Base-by-base conservation (phyloP, 2,113 vertebrate genomes). In the Chionomys nivalis region DNA sequence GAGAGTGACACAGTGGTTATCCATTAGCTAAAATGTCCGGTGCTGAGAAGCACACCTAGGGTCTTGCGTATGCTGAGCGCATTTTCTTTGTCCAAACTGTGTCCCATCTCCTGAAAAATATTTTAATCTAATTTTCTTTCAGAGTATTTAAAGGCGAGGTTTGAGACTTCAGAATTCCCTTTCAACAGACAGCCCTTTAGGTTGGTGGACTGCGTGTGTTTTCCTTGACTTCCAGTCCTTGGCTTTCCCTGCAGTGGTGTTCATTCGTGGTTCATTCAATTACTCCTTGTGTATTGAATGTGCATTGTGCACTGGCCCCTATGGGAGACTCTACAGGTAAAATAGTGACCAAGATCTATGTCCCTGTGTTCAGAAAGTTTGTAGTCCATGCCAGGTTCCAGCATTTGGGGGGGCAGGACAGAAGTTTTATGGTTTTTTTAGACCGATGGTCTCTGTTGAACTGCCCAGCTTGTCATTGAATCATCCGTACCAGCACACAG, bases 71-170 rank as follows among this genome's bases (percentile, higher is more conserved):
- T 23, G 78, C 10, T 55, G 24, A 58, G 21, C 39, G 4, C 4
- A 14, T 1, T 33, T 33, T 73, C 42, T 33, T 7, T 33, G 24
- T 81, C 24, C 47, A 11, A 39, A 7, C 49, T 72, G 4, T 28
- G 52, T 21, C 86, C 47, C 9, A 72, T 1, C 39, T 26, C 93
- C 26, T 82, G 44, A 68, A 89, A 49, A 89, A 44, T 70, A 63
- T 68, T 91, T 81, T 73, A 92, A 49, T n/a, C 44, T 26, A 9
- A 58, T 47, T 87, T 93, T 88, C 86, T 95, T 97, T 94, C 63
- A 90, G 58, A 72, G 19, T n/a, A 39, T 39, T 94, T 79, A 44
- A 73, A 96, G 87, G 63, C 33, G 26, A 79, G 44, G 33, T 58
- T 96, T 92, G 73, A 87, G 61, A 83, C 88, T 94, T 94, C 79